These are phyloP conservation scores for Cremastobaeus sp. DNA, from an alignment of 2,888 invertebrate genomes.

Conservation along the genomic window DNA sequence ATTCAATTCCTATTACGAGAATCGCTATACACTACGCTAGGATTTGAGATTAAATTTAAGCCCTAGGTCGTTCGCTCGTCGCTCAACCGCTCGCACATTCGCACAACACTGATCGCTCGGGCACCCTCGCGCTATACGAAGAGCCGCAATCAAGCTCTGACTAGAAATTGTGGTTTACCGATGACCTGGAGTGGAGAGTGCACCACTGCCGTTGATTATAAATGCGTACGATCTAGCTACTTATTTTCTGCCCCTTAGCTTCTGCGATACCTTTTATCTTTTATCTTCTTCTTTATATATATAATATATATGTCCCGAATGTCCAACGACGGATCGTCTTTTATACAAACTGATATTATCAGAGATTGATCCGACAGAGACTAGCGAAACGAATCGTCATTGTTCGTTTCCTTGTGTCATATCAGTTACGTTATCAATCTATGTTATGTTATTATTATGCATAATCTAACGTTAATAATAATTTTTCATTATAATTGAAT, in stretches of 20 bases:
- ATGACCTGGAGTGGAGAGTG: constrained; percentile 49
- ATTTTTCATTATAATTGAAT: constrained; percentile 43
- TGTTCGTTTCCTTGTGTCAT: constrained; percentile 37
- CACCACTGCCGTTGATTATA: constrained; percentile 53
- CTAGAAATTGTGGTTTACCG: constrained; percentile 60
- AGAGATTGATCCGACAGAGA: constrained; percentile 43
- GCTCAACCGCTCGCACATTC: no score
- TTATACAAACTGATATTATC: constrained; percentile 55
- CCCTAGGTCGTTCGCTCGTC: constrained; percentile 42
- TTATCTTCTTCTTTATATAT: constrained; percentile 13
- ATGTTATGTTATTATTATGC: constrained; percentile 41
- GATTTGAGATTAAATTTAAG: constrained; percentile 62
- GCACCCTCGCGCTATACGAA: constrained; percentile 43
- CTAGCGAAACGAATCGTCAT: constrained; percentile 24
- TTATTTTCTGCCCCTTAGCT: constrained; percentile 21
- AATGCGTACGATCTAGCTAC: constrained; percentile 45
- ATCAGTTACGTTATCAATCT: constrained; percentile 25
- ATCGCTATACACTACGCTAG: constrained; percentile 63
- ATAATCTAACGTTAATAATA: constrained; percentile 54
- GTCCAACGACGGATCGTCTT: constrained; percentile 24
- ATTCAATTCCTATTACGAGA: constrained; percentile 72
- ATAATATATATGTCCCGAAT: constrained; percentile 26
- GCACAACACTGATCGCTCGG: constrained; percentile 32
- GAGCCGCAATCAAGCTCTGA: constrained; percentile 57
- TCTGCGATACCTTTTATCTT: constrained; percentile 3